Conservation (phyloP, 2,888 invertebrate genomes). For the Hyalella azteca region DNA sequence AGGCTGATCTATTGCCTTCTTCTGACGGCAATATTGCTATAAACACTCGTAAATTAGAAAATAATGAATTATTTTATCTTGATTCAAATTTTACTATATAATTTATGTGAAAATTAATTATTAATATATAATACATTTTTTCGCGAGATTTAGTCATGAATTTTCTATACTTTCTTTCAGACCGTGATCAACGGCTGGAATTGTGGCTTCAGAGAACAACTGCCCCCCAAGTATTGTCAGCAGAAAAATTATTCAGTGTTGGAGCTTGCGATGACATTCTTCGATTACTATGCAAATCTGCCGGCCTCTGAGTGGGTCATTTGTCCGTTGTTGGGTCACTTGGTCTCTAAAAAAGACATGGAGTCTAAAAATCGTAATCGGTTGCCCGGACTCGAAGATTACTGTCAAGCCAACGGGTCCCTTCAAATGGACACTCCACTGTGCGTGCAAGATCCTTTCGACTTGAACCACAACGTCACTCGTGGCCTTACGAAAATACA, state of each 20-base stretch:
- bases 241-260: slow-evolving; percentile 35
- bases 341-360: slow-evolving; percentile 38
- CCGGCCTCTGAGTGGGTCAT: slow-evolving; percentile 41
- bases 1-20: too few relatives aligned
- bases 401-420: slow-evolving; percentile 14
- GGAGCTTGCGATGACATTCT: slow-evolving; percentile 49
- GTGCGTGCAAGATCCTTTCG: slow-evolving; percentile 56
- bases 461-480: slow-evolving; percentile 53
- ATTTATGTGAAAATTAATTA: too few relatives aligned
- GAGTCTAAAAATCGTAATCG: neutral
- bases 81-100: too few relatives aligned
- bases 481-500: slow-evolving; percentile 40
- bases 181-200: slow-evolving; percentile 51
- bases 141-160: too few relatives aligned
- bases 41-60: too few relatives aligned
- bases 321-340: slow-evolving; percentile 46
- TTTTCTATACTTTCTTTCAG: slow-evolving; percentile 1
- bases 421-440: slow-evolving; percentile 45
- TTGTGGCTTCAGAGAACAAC: slow-evolving; percentile 40
- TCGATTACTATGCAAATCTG: slow-evolving; percentile 44
- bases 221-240: slow-evolving; percentile 22
- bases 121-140: too few relatives aligned
- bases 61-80: too few relatives aligned
- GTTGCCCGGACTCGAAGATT: slow-evolving; percentile 40
- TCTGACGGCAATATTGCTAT: too few relatives aligned